A percentile compares a stretch with the other conserved stretches of the same genome.
Evolutionary conservation across 1,140 invertebrate species (phyloP).

Genomic region (Caenorhabditis inopinata): DNA sequence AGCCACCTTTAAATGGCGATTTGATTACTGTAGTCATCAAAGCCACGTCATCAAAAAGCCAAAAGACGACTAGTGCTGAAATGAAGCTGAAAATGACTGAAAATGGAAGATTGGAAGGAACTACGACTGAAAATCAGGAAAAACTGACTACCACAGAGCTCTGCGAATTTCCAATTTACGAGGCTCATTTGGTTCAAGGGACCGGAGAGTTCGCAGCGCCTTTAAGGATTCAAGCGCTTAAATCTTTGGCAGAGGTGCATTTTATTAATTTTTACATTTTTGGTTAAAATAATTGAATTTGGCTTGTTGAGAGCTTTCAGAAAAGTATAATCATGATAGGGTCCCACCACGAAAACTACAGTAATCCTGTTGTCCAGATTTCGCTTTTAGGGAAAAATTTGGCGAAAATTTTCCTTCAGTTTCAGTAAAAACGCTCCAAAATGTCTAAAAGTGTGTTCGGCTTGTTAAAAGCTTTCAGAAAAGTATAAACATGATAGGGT

Average conservation of each 20-base stretch:
- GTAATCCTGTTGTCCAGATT: no score
- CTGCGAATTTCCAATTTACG: constrained; percentile 1
- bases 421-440: no score
- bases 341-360: no score
- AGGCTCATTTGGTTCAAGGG: not conserved
- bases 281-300: no score
- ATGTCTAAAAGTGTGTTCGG: no score
- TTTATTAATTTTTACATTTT: not conserved
- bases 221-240: not conserved
- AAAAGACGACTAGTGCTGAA: not conserved
- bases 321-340: no score
- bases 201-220: not conserved
- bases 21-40: not conserved
- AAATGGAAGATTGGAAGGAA: no score
- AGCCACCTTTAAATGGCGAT: not conserved
- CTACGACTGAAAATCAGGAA: not conserved
- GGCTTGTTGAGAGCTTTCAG: no score
- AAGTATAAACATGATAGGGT: no score
- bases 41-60: constrained; percentile 5
- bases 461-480: no score
- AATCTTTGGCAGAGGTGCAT: not conserved
- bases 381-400: no score
- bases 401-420: no score
- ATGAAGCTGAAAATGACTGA: not conserved
- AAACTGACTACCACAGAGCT: not conserved